Evolutionary conservation across 2,113 vertebrate species (phyloP).

Genomic region (Sitta europaea): DNA sequence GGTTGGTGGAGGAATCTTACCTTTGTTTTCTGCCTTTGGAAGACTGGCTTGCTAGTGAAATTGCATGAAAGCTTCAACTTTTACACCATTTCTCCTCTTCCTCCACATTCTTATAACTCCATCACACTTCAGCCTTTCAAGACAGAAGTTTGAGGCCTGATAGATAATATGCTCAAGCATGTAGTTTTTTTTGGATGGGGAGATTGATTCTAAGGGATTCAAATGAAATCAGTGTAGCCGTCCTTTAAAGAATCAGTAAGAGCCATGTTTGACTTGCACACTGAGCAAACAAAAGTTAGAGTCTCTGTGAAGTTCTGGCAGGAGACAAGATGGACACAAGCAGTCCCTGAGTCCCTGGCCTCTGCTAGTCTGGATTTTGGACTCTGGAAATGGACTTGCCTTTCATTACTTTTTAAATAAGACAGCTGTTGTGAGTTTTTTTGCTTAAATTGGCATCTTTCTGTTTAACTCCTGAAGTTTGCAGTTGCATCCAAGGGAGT

Average conservation of each 20-base stretch:
- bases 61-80: constrained; percentile 58
- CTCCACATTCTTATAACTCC: constrained; percentile 5
- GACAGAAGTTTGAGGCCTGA: neutral
- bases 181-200: neutral
- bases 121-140: neutral
- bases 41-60: constrained; percentile 32
- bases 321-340: neutral
- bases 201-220: neutral
- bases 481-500: neutral
- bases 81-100: neutral
- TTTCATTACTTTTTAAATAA: neutral
- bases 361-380: neutral
- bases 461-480: neutral
- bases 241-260: neutral
- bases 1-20: constrained; percentile 23
- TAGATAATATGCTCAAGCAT: accelerated
- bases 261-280: neutral
- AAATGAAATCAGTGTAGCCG: neutral
- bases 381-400: neutral
- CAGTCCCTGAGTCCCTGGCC: neutral
- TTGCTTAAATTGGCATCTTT: neutral
- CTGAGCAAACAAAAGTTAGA: neutral
- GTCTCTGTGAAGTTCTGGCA: neutral
- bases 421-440: neutral
- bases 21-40: constrained; percentile 45